Evolutionary conservation across 2,113 vertebrate genomes (phyloP).

Genomic region (Hippotragus niger): DNA sequence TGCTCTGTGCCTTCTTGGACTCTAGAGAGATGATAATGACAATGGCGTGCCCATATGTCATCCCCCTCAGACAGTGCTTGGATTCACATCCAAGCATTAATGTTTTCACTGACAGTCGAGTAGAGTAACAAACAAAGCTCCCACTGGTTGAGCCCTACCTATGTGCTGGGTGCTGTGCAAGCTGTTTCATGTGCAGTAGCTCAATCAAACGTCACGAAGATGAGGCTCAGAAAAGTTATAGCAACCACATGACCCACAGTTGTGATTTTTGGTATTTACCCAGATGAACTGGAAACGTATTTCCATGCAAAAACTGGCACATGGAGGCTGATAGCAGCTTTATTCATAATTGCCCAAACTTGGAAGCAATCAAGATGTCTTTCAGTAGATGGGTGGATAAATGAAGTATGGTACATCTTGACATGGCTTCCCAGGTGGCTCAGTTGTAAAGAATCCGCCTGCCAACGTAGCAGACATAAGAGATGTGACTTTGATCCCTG

Average conservation of each 20-base stretch:
- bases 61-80: neutral
- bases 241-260: neutral
- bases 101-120: neutral
- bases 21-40: neutral
- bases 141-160: fast-evolving
- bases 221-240: neutral
- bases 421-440: neutral
- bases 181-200: neutral
- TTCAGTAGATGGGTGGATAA: neutral
- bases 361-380: neutral
- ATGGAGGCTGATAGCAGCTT: neutral
- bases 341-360: neutral
- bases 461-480: neutral
- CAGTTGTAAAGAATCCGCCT: neutral
- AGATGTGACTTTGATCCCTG: neutral
- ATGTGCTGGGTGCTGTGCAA: neutral
- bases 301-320: neutral
- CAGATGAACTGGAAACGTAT: neutral
- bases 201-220: neutral
- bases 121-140: neutral
- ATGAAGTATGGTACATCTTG: neutral
- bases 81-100: neutral
- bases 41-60: fast-evolving
- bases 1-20: neutral
- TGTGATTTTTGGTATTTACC: neutral